A percentile compares a stretch with the other conserved stretches of the same genome.
Evolutionary conservation across 2,888 invertebrate genomes (phyloP).

Genomic region (Cecidostiba fungosa): DNA sequence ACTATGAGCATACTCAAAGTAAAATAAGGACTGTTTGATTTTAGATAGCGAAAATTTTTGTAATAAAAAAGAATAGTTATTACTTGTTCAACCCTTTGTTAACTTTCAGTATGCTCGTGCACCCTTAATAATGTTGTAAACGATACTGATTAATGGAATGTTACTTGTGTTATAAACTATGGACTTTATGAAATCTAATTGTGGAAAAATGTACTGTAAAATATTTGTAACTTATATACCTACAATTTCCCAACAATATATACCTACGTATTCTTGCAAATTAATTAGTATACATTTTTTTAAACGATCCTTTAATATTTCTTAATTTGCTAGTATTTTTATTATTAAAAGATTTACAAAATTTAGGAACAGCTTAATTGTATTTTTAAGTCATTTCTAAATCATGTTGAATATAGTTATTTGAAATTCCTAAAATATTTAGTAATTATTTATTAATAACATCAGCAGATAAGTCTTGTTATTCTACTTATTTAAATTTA

Average conservation of each 20-base stretch:
- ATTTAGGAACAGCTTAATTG: conserved; percentile 45
- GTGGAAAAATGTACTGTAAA: conserved; percentile 55
- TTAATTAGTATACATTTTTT: conserved; percentile 35
- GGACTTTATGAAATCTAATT: conserved; percentile 54
- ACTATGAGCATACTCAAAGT: conserved; percentile 58
- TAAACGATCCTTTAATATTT: conserved; percentile 10
- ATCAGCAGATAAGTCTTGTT: neutral
- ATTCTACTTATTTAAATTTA: conserved; percentile 20
- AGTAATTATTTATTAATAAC: conserved; percentile 23
- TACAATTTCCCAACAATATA: conserved; percentile 54
- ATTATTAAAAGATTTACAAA: conserved; percentile 47
- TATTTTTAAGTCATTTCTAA: conserved; percentile 32
- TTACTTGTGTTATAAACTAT: conserved; percentile 57
- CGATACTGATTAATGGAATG: conserved; percentile 49
- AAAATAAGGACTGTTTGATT: conserved; percentile 34
- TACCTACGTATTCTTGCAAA: conserved; percentile 59
- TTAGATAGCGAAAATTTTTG: conserved; percentile 37
- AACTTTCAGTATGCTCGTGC: conserved; percentile 58
- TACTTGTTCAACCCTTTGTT: conserved; percentile 35
- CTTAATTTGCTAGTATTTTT: conserved; percentile 32
- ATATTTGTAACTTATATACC: conserved; percentile 53
- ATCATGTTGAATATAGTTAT: conserved; percentile 23
- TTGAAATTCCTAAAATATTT: conserved; percentile 3
- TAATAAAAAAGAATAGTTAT: conserved; percentile 2
- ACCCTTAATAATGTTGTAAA: conserved; percentile 51